Conservation (phyloP, 1,140 invertebrate species). For the Helicoverpa zea region DNA sequence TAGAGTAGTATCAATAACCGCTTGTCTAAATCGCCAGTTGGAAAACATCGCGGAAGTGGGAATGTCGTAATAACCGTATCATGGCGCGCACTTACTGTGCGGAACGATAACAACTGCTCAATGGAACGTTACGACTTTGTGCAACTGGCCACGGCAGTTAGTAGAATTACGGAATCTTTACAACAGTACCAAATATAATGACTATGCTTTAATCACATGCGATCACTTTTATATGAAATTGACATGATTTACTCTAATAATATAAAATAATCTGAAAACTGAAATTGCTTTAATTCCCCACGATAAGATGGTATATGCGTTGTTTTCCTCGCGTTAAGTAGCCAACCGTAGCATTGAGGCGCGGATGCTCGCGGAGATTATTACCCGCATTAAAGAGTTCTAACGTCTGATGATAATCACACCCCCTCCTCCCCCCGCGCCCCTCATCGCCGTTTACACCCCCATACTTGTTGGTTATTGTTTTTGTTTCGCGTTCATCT, state of each 20-base stretch:
- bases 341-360: not conserved
- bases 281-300: too few species aligned
- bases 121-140: not conserved
- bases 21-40: not conserved
- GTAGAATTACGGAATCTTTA: too few species aligned
- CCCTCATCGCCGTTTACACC: slow-evolving; percentile 1
- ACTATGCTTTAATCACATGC: too few species aligned
- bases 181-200: too few species aligned
- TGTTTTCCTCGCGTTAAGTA: not conserved
- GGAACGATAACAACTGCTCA: not conserved
- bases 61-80: slow-evolving; percentile 10
- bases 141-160: not conserved
- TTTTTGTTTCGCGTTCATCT: slow-evolving; percentile 33
- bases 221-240: too few species aligned
- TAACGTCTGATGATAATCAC: slow-evolving; percentile 17
- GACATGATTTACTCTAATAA: too few species aligned
- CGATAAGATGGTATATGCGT: too few species aligned
- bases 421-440: too few species aligned
- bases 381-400: slow-evolving; percentile 32
- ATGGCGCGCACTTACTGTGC: not conserved
- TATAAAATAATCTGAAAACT: too few species aligned
- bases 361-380: not conserved
- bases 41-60: slow-evolving; percentile 2
- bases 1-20: not conserved
- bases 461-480: slow-evolving; percentile 12